A percentile compares a stretch with the other conserved stretches of the same genome.
Evolutionary conservation across 2,888 invertebrate genomes (phyloP).

Genomic region (Acanthosepion esculentum): DNA sequence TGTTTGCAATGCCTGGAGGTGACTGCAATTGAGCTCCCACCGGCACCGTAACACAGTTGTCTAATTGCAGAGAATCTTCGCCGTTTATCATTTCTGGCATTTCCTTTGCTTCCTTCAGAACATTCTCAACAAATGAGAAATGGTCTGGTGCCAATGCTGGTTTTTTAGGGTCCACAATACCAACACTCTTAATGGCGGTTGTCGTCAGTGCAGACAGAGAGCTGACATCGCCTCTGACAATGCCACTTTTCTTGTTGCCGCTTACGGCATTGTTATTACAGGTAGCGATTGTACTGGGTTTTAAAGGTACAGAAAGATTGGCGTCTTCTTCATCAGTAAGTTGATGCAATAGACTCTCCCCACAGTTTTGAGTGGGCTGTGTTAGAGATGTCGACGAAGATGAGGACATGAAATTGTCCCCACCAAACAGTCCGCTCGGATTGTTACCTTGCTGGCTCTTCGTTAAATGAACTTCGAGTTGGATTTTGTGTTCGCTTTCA

Average conservation of each 20-base stretch:
- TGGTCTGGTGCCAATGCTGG: neutral
- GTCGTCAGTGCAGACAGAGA: neutral
- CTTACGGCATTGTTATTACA: neutral
- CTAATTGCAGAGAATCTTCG: neutral
- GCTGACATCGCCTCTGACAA: neutral
- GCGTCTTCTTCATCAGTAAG: neutral
- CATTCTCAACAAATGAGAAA: neutral
- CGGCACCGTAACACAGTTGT: slow-evolving; percentile 33
- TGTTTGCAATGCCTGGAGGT: neutral
- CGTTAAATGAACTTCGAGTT: neutral
- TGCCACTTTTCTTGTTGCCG: neutral
- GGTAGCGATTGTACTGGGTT: neutral
- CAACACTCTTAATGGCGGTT: neutral
- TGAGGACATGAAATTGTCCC: neutral
- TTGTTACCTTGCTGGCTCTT: neutral
- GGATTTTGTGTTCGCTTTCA: neutral
- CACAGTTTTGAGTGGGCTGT: neutral
- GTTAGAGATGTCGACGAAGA: neutral
- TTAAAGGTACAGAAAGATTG: neutral
- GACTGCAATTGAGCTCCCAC: neutral
- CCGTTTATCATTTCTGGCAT: neutral
- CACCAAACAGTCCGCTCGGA: neutral
- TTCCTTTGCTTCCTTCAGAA: neutral
- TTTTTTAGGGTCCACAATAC: neutral
- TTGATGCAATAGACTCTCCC: neutral